Percentiles rank a stretch among this genome's conserved stretches.
Evolutionary conservation across 2,888 invertebrate species (phyloP).

Genomic region (Drosophila setosimentum): DNA sequence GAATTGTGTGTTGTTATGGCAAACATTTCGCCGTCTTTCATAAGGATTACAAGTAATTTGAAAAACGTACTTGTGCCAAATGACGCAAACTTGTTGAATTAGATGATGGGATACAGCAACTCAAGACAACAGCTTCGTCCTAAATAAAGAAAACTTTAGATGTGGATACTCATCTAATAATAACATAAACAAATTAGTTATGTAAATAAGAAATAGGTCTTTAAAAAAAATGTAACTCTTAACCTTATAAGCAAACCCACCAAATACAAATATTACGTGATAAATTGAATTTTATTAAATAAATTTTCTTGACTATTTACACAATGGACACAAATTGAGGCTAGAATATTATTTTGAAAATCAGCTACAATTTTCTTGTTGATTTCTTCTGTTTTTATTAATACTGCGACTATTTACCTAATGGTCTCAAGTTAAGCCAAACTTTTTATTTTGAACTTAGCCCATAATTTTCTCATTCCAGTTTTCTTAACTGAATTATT

Average conservation of each 20-base stretch:
- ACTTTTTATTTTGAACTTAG: neutral
- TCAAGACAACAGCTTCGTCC: neutral
- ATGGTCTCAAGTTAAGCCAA: neutral
- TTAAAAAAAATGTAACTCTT: neutral
- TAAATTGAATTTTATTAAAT: neutral
- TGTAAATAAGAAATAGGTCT: neutral
- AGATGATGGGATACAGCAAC: no score
- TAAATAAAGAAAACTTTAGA: neutral
- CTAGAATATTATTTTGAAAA: neutral
- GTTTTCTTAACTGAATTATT: neutral
- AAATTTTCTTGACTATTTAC: neutral
- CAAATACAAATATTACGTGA: neutral
- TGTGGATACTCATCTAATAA: neutral
- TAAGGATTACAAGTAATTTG: neutral
- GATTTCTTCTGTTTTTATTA: neutral
- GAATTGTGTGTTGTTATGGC: slow-evolving; percentile 15
- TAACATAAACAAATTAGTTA: neutral
- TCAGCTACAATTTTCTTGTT: neutral
- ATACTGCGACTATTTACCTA: neutral
- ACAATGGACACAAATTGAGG: neutral
- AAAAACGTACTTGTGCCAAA: neutral
- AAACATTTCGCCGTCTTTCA: slow-evolving; percentile 15
- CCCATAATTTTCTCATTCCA: neutral
- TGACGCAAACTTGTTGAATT: slow-evolving; percentile 9
- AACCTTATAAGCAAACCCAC: neutral